Evolutionary conservation across 2,888 invertebrate species (phyloP).

Genomic region (Cephonodes hylas): DNA sequence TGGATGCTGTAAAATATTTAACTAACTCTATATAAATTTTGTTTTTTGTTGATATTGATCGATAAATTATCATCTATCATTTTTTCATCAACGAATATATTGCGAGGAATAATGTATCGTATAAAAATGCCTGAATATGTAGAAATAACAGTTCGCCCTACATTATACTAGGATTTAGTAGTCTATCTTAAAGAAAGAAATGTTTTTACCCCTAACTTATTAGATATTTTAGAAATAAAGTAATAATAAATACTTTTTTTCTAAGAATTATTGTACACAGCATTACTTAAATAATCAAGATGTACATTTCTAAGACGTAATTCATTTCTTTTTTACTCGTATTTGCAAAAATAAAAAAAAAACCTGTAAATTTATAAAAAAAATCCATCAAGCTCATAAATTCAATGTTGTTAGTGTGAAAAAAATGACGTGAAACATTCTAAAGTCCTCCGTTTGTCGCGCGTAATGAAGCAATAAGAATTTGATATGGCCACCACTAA

Average conservation of each 20-base stretch:
- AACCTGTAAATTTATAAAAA: neutral
- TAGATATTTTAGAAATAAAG: no score
- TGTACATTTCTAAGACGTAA: neutral
- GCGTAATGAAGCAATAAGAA: conserved; percentile 37
- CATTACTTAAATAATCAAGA: no score
- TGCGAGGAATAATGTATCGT: no score
- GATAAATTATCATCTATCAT: no score
- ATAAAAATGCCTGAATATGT: no score
- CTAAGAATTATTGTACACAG: neutral
- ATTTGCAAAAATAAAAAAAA: neutral
- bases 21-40: neutral
- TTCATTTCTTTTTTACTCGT: neutral
- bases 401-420: conserved; percentile 9
- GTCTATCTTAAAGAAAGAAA: no score
- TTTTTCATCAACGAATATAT: no score
- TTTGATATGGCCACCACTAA: conserved; percentile 36
- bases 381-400: conserved; percentile 4
- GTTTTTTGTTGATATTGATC: no score
- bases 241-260: no score
- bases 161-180: no score
- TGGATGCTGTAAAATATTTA: neutral
- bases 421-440: conserved; percentile 13
- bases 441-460: conserved; percentile 31
- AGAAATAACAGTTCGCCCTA: no score
- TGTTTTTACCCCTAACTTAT: no score